Base-by-base conservation (phyloP, 2,797 vertebrate species). In the Spea hammondii region DNA sequence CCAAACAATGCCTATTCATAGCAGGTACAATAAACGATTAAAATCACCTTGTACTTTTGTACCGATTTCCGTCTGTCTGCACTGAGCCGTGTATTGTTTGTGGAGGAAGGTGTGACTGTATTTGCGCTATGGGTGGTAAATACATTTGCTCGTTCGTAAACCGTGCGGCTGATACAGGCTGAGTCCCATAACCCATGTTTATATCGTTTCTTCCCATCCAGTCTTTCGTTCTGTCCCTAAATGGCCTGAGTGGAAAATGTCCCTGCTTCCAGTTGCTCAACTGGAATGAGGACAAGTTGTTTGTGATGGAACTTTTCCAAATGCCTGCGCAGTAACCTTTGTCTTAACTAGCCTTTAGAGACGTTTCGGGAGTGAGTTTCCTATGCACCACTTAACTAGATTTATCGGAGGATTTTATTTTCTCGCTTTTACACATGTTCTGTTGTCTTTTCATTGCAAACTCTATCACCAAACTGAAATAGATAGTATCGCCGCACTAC, bases 221-320 rank as follows among this genome's bases (percentile, higher is more conserved):
- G 54, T 85, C 87, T 85, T 87, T 85, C 86, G 80, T 74, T 76
- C 87, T 92, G 90, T 92, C 92, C 91, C 88, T 87, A 90, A 87
- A 89, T 85, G 88, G 89, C 91, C 89, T 77, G 84, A 86, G 82
- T 86, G 85, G 88, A 85, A 74, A 87, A 89, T 87, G 85, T 84
- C 83, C 88, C 84, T 74, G 86, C 82, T 85, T 86, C 88, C 88
- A 88, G 88, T 92, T 90, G 88, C 91, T 91, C 90, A 91, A 87
- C 71, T 85, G 89, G 88, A 90, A 89, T 88, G 89, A 91, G 88
- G 88, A 92, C 89, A 88, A 86, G 86, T 85, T 90, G 89, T 90
- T 89, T 90, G 88, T 80, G 46, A 80, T 91, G 91, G 90, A 90
- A 87, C 59, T n/a, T 5, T 85, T 89, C 91, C 92, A 93, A 90